phyloP scores from a whole-genome alignment of 2,113 vertebrate genomes.

The Scartelaos histophorus region DNA sequence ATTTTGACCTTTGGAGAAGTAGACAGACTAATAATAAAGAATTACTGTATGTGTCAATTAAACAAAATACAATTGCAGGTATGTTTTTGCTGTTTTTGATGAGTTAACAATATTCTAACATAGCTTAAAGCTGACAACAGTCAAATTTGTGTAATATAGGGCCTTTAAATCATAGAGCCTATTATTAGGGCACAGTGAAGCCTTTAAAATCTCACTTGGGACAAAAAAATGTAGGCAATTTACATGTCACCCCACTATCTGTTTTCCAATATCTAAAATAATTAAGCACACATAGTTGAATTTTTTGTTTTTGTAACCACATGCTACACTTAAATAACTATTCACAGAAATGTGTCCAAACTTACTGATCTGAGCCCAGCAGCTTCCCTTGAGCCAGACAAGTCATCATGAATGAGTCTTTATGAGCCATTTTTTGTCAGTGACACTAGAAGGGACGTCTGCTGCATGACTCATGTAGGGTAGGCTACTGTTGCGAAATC shows the following conservation, averaged over 20 bases:
- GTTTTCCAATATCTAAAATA: background rate
- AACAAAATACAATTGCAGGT: too few relatives aligned
- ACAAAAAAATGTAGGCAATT: too few relatives aligned
- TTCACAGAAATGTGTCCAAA: background rate
- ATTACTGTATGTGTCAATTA: too few relatives aligned
- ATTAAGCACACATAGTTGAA: background rate
- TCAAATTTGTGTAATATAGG: too few relatives aligned
- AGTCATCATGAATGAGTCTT: conserved; percentile 58
- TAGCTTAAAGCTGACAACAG: too few relatives aligned
- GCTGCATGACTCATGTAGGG: conserved; percentile 61
- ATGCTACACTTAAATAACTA: background rate
- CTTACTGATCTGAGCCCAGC: background rate
- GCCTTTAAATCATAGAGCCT: too few relatives aligned
- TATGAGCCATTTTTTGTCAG: conserved; percentile 46
- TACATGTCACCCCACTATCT: background rate
- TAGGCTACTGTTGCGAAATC: conserved; percentile 59
- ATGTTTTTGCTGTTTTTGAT: too few relatives aligned
- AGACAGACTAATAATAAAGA: too few relatives aligned
- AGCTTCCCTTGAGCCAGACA: conserved; percentile 9
- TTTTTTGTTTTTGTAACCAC: background rate
- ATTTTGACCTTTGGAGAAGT: too few relatives aligned
- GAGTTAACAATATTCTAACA: too few relatives aligned
- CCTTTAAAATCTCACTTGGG: too few relatives aligned
- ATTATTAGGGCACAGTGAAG: background rate
- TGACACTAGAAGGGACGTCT: conserved; percentile 56